phyloP scores from a whole-genome alignment of 2,113 vertebrate genomes.

The Sphaerodactylus townsendi region DNA sequence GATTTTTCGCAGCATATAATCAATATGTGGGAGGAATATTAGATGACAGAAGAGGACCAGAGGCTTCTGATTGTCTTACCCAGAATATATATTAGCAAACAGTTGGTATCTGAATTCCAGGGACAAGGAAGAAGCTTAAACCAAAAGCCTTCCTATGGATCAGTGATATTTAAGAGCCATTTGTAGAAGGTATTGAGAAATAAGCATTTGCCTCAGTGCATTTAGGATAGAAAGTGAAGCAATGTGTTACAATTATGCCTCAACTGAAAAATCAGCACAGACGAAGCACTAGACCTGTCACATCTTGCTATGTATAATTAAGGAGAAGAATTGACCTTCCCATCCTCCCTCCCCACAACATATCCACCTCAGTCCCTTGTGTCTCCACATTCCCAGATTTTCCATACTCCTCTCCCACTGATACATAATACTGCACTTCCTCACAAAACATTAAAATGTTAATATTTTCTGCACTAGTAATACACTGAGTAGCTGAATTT shows the following conservation, averaged over 20 bases:
- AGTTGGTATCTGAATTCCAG: neutral
- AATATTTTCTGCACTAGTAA: neutral
- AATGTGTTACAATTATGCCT: neutral
- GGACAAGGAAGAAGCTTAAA: neutral
- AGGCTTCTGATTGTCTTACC: neutral
- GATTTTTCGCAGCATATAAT: neutral
- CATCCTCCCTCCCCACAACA: neutral
- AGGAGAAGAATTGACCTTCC: neutral
- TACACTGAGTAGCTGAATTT: neutral
- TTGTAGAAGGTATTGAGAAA: neutral
- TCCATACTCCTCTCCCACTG: neutral
- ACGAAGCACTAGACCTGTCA: neutral
- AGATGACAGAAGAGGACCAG: neutral
- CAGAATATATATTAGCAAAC: neutral
- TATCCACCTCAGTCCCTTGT: neutral
- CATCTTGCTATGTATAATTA: neutral
- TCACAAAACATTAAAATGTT: neutral
- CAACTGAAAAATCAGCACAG: neutral
- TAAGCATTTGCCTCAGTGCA: neutral
- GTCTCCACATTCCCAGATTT: neutral
- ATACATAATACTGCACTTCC: neutral
- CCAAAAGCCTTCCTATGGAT: neutral
- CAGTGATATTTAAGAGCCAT: neutral
- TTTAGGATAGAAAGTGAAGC: fast-evolving
- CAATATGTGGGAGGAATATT: neutral